phyloP scores from a whole-genome alignment of 2,113 vertebrate species.

The Sturnus vulgaris region DNA sequence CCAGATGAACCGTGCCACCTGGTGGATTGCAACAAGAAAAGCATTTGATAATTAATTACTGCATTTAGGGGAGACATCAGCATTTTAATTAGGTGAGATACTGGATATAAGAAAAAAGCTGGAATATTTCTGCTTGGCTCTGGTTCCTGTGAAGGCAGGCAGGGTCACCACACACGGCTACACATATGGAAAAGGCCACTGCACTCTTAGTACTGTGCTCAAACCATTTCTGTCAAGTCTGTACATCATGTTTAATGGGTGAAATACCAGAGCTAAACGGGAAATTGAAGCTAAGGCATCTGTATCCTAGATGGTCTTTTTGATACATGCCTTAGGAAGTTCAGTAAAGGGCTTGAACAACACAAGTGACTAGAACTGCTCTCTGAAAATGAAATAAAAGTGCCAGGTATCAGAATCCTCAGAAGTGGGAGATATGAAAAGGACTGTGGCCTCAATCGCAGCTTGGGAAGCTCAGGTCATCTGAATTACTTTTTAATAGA shows the following conservation, averaged over 20 bases:
- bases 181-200: not conserved
- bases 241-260: not conserved
- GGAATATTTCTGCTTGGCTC: not conserved
- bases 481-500: not conserved
- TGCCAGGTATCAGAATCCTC: not conserved
- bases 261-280: not conserved
- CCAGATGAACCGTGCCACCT: conserved; percentile 87
- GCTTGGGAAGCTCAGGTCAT: not conserved
- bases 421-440: not conserved
- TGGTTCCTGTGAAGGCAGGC: not conserved
- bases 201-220: not conserved
- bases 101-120: not conserved
- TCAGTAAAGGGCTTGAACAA: not conserved
- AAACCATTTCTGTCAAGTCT: not conserved
- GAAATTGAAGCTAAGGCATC: not conserved
- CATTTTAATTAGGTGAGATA: not conserved
- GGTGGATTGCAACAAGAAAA: conserved; percentile 24
- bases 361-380: not conserved
- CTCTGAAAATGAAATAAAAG: not conserved
- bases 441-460: not conserved
- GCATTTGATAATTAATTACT: not conserved
- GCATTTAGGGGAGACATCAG: not conserved
- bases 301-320: not conserved
- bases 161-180: fast-evolving
- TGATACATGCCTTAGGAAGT: not conserved